phyloP scores from a whole-genome alignment of 2,113 vertebrate species.

The Turdus rufiventris region DNA sequence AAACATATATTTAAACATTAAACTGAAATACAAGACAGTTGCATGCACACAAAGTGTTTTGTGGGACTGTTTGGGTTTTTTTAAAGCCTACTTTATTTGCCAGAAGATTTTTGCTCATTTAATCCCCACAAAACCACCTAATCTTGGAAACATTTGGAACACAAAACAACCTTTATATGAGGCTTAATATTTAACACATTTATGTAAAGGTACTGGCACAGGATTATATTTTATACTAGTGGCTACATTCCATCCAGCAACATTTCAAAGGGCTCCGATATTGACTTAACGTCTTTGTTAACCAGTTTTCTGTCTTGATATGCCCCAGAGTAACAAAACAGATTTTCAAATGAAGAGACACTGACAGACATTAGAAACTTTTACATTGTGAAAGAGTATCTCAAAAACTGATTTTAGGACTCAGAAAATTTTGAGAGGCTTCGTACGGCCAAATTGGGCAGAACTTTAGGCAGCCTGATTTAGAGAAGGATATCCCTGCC shows the following conservation, averaged over 20 bases:
- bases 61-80: neutral
- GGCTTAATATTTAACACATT: constrained; percentile 47
- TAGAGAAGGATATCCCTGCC: neutral
- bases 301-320: neutral
- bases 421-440: neutral
- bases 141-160: neutral
- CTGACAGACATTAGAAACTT: neutral
- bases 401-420: neutral
- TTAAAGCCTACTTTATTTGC: neutral
- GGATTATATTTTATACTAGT: neutral
- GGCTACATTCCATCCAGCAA: neutral
- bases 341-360: neutral
- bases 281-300: neutral
- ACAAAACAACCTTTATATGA: constrained; percentile 8
- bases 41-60: neutral
- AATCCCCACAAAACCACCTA: constrained; percentile 21
- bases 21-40: neutral
- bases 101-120: neutral
- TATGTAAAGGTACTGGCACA: neutral
- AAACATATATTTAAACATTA: neutral
- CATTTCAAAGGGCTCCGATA: neutral
- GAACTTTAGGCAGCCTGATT: neutral
- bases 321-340: neutral
- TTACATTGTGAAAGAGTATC: neutral
- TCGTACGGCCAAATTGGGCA: neutral